Percentiles rank a stretch among this genome's conserved stretches.
Conservation (phyloP, 1,140 invertebrate genomes). For the Drosophila orena region DNA sequence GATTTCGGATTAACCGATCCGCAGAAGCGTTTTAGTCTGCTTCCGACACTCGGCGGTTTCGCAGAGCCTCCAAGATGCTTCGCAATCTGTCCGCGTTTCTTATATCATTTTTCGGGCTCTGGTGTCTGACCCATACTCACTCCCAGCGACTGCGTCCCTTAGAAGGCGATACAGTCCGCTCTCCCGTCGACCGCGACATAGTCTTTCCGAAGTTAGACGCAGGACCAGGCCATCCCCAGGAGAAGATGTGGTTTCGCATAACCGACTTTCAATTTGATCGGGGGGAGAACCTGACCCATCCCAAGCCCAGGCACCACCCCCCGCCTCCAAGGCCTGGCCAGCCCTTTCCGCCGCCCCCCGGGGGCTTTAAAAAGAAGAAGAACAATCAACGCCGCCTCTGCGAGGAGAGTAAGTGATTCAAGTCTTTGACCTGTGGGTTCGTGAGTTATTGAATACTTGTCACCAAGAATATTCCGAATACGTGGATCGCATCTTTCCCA, state of each 20-base stretch:
- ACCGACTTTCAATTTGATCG: conserved; percentile 40
- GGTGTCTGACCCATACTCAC: conserved; percentile 2
- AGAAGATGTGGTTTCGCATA: conserved; percentile 45
- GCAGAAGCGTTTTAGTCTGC: conserved; percentile 46
- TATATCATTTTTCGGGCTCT: conserved; percentile 23
- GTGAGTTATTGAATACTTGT: conserved; percentile 10
- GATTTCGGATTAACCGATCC: conserved; percentile 26
- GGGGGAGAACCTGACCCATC: conserved; percentile 17
- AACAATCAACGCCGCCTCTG: conserved; percentile 50
- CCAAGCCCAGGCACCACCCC: background rate
- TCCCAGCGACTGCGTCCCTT: background rate
- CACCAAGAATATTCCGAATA: conserved; percentile 73
- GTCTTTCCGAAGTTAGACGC: conserved; percentile 27
- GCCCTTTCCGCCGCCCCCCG: conserved; percentile 61
- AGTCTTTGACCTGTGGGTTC: background rate
- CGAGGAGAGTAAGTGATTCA: conserved; percentile 68
- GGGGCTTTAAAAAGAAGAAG: conserved; percentile 42
- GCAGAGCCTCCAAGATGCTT: conserved; percentile 37
- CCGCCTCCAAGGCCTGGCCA: conserved; percentile 46
- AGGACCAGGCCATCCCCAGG: background rate
- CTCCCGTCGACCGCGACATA: conserved; percentile 58
- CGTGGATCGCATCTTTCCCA: conserved; percentile 70
- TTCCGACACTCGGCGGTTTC: conserved; percentile 44
- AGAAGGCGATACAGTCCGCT: conserved; percentile 6
- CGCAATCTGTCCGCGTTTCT: conserved; percentile 8